Evolutionary conservation across 1,140 invertebrate species (phyloP).

Genomic region (Drosophila tropicalis): DNA sequence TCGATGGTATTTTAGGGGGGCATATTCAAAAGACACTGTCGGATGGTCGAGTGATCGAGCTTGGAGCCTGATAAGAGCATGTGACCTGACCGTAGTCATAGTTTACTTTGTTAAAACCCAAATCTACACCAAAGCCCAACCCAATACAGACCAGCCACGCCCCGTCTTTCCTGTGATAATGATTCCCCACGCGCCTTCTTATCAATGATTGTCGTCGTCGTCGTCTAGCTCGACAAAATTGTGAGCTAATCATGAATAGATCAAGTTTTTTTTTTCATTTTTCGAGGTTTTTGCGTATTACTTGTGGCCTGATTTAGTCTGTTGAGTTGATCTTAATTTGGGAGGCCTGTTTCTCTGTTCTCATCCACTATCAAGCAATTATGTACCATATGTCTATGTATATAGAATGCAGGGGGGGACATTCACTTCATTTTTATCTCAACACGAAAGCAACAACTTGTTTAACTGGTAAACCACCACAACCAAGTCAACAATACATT

Average conservation of each 20-base stretch:
- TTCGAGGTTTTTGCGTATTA: neutral
- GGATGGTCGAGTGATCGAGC: neutral
- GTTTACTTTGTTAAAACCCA: neutral
- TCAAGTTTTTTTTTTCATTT: neutral
- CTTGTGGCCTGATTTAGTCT: slow-evolving; percentile 1
- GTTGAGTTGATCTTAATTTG: no score
- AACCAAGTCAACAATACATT: slow-evolving; percentile 46
- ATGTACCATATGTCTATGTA: neutral
- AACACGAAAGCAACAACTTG: slow-evolving; percentile 12
- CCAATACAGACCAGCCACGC: slow-evolving; percentile 43
- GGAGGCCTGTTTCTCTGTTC: neutral
- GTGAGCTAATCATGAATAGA: slow-evolving; percentile 5
- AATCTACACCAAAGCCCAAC: slow-evolving; percentile 1
- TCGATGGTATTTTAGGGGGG: slow-evolving; percentile 39
- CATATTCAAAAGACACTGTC: slow-evolving; percentile 42
- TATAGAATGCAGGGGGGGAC: neutral
- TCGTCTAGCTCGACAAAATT: neutral
- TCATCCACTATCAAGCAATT: neutral
- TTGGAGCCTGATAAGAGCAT: slow-evolving; percentile 55
- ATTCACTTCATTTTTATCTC: slow-evolving; percentile 20
- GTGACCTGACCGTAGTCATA: slow-evolving; percentile 40
- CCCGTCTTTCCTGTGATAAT: slow-evolving; percentile 37
- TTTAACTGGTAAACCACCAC: slow-evolving; percentile 30
- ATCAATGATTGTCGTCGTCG: neutral
- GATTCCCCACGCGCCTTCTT: slow-evolving; percentile 8